Evolutionary conservation across 2,888 invertebrate genomes (phyloP), one percentile per base, ranked within the genome.

Genomic region (Laspeyria flexula): DNA sequence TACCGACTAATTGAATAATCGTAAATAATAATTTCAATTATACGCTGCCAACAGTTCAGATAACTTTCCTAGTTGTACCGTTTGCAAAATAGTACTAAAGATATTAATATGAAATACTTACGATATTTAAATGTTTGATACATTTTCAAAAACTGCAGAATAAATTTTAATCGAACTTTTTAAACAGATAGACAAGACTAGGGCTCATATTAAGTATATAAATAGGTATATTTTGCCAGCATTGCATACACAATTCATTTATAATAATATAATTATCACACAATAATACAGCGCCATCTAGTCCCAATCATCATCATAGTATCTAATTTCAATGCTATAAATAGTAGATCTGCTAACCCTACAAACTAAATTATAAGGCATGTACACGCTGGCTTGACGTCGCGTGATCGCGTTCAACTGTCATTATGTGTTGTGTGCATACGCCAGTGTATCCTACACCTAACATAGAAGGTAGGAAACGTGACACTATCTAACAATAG

Each of bases 1-100:
- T 25, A 45, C 37, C 7, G 13, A 23, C 38, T 79, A 77, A 81
- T 84, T 80, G 77, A 81, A 83, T 81, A 78, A 83, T 70, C 75
- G 82, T 87, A 86, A 87, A 88, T 88, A 85, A 85, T 85, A 83
- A 81, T 85, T 87, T 86, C 86, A 86, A 87, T 88, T 87, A 87
- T 79, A 77, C 80, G 79, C 83, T 85, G 87, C 83, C 86, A 83
- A 82, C 79, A 73, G 59, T 65, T 69, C 69, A 77, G 77, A 81
- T 82, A 77, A 75, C 71, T 63, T 56, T 54, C 55, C 55, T 34
- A 35, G 39, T 41, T 52, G 71, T 71, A 81, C 52, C 10, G 79
- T 74, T 52, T 18, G 76, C 72, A 80, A 62, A 71, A 44, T 25
- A 38, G 10, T 25, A 12, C 6, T 6, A 9, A 9, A 27, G 11